Percentiles rank a stretch among this genome's conserved stretches.
These are phyloP conservation scores for Ophraella communa DNA, from an alignment of 2,888 invertebrate genomes.

Conservation along the genomic window DNA sequence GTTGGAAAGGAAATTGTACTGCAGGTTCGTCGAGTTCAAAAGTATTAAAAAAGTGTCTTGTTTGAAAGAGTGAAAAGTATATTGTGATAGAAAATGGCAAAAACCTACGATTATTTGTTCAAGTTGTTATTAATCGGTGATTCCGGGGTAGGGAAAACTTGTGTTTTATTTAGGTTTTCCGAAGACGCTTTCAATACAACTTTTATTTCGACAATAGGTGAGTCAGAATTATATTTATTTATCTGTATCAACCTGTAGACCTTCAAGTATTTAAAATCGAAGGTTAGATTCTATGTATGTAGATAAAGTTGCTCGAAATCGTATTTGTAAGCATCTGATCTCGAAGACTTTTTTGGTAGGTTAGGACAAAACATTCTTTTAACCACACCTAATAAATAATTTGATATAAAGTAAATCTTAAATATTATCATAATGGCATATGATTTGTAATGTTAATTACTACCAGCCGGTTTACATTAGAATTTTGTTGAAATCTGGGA, in stretches of 20 bases:
- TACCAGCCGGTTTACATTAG: not conserved
- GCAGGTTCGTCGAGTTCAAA: conserved; percentile 34
- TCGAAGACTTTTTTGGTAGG: conserved; percentile 20
- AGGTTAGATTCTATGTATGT: conserved; percentile 25
- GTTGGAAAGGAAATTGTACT: conserved; percentile 31
- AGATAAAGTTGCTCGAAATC: conserved; percentile 9
- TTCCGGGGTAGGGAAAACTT: conserved; percentile 94
- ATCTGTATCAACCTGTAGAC: conserved; percentile 40
- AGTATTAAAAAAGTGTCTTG: conserved; percentile 40
- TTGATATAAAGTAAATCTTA: conserved; percentile 18
- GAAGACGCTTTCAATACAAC: conserved; percentile 95
- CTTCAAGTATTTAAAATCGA: conserved; percentile 37
- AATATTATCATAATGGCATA: conserved; percentile 22
- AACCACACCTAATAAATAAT: conserved; percentile 43
- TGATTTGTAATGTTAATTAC: conserved; percentile 23
- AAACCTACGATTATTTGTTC: conserved; percentile 93
- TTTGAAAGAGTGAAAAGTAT: conserved; percentile 37
- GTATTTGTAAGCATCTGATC: not conserved
- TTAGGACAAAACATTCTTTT: conserved; percentile 31
- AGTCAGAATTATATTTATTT: conserved; percentile 53
- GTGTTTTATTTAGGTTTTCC: conserved; percentile 92
- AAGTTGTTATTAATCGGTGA: conserved; percentile 92
- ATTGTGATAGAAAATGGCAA: conserved; percentile 73
- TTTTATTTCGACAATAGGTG: conserved; percentile 96
- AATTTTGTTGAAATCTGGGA: conserved; percentile 22